Base-by-base conservation (phyloP, 1,140 invertebrate genomes). In the Hypsibius dujardini region DNA sequence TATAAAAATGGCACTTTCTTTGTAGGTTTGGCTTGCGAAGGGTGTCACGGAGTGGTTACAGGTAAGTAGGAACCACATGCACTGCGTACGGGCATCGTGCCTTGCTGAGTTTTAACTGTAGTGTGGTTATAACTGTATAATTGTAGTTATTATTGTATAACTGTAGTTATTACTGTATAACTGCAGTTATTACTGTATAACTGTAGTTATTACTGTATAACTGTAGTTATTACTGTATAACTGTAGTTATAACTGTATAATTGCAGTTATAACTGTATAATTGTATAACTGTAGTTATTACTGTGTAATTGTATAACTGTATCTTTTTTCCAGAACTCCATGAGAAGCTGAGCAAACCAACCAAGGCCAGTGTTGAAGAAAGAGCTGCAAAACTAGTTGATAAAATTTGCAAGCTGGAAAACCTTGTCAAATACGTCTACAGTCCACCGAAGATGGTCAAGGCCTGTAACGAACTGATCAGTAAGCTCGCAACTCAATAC, bases 391-490 rank as follows among this genome's bases (percentile, higher is more conserved):
- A 1, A 67, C n/a, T 46, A 47, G 45, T 74, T 2, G n/a, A 12
- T 1, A 59, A 72, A 0, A 70, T 74, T 1, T 74, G 74, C 3
- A n/a, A 71, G 1, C 59, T 74, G 40, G 59, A 74, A 45, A 74
- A 74, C 46, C 73, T 74, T 62, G 73, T 74, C 45, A 70, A 70
- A 1, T 74, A 74, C 40, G 74, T 70, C n/a, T 74, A 74, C 46
- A 74, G 74, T 12, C 74, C 74, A 42, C 74, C 74, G 1, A 74
- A 74, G 47, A 74, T 74, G 74, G 72, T 74, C 40, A 74, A 72
- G 71, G 74, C 74, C 14, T 74, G 74, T 14, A 73, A 72, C 47
- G 71, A 72, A 46, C 67, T 74, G 40, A 46, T 73, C 40, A 72
- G 74, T 74, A 46, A 70, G 73, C 69, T 69, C 12, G 46, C 2